Base-by-base conservation (phyloP, 2,888 invertebrate genomes). In the Patella depressa region DNA sequence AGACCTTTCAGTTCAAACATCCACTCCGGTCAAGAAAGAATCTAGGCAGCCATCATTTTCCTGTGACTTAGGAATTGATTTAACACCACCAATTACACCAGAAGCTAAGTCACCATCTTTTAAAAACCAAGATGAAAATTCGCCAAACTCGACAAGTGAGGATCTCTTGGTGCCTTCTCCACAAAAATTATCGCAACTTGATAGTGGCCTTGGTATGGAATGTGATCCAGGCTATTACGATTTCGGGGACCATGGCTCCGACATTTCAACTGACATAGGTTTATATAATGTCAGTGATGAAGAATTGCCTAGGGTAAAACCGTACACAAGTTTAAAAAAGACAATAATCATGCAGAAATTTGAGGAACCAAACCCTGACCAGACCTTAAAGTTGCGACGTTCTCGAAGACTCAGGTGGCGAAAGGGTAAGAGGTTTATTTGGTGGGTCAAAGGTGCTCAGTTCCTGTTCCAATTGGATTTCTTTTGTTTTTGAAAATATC, bases 371-470 rank as follows among this genome's bases (percentile, higher is more conserved):
- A 65, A 12, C 65, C 65, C 5, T 65, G 65, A 65, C 65, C 65
- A 24, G 11, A 19, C 65, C 19, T 65, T 65, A 24, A 65, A 65
- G 24, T 65, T 65, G 24, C 19, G 65, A 65, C 24, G 65, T 65
- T 65, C 65, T 65, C 65, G 65, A 65, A 19, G 65, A 24, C 65
- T 65, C 19, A 24, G 65, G 11, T 65, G 65, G 65, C 19, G 65
- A 65, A 74, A 71, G 81, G 83, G 83, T 83, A 83, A 83, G 83
- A 80, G 80, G 82, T 76, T 78, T 69, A 73, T 79, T 81, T 77
- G 55, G 72, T 72, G 72, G 72, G 76, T 72, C 72, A 76, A 76
- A 76, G 76, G 76, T 72, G 53, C 45, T 70, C 57, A 59, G 57
- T 59, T 77, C 59, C 73, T 70, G 55, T 77, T 77, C 77, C 77